phyloP scores from a whole-genome alignment of 92 coral and sea anemone species.

The Scolanthus callimorphus region DNA sequence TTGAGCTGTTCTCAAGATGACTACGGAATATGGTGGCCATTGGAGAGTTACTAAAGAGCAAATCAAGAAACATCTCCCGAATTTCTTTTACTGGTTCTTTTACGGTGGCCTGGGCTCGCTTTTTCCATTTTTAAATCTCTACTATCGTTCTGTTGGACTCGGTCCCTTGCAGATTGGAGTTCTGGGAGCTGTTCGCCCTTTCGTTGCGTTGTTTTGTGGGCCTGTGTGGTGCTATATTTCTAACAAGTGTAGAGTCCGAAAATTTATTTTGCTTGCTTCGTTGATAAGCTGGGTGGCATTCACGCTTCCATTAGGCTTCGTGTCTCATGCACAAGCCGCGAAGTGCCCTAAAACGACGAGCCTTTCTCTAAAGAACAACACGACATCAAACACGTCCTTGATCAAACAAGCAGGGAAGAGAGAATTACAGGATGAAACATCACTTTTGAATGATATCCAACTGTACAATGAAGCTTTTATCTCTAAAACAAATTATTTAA shows the following conservation, averaged over 20 bases:
- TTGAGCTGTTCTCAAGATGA: too few species aligned
- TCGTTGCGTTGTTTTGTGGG: conserved; percentile 56
- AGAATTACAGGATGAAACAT: background rate
- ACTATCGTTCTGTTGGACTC: conserved; percentile 66
- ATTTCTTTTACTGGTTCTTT: conserved; percentile 68
- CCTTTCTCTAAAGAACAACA: background rate
- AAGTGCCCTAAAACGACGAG: conserved; percentile 22
- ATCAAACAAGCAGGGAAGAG: background rate
- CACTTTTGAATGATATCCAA: background rate
- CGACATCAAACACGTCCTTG: background rate
- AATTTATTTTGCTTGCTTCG: conserved; percentile 51
- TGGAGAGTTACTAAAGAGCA: conserved; percentile 64
- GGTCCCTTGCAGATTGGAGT: conserved; percentile 89
- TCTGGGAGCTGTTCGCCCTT: conserved; percentile 81
- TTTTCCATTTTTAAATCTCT: conserved; percentile 71
- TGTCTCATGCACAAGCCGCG: conserved; percentile 36
- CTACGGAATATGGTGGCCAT: conserved; percentile 30
- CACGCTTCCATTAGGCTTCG: conserved; percentile 56
- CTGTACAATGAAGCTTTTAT: background rate
- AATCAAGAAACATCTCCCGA: conserved; percentile 63
- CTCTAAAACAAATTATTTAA: background rate
- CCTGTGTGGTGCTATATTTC: conserved; percentile 77
- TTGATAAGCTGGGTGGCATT: conserved; percentile 67
- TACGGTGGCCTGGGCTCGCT: conserved; percentile 81
- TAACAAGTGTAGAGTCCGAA: conserved; percentile 62